phyloP scores from a whole-genome alignment of 30 jellyfish, hydroid and myxozoan species.

The Clytia hemisphaerica region DNA sequence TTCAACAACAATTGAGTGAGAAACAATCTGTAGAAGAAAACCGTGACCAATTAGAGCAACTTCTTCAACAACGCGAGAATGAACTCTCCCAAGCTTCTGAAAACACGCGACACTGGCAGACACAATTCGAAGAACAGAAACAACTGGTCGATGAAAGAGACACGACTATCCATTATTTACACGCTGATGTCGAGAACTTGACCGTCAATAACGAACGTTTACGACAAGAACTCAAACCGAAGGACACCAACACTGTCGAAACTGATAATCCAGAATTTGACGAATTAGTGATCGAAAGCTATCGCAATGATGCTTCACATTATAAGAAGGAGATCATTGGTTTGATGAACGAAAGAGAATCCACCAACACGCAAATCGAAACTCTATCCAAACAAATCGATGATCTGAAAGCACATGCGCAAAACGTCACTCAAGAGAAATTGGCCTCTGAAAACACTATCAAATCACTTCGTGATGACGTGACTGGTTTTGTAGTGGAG shows the following conservation, averaged over 20 bases:
- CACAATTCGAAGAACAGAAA: no score
- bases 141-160: slow-evolving; percentile 8
- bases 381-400: no score
- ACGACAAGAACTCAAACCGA: slow-evolving; percentile 5
- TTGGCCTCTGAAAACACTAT: background rate
- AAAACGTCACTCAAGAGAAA: slow-evolving; percentile 4
- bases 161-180: background rate
- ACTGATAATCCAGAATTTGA: slow-evolving; percentile 17
- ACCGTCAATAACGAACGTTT: background rate
- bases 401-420: slow-evolving; percentile 7
- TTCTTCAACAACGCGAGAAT: no score
- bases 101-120: no score
- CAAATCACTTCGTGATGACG: slow-evolving; percentile 58
- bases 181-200: background rate
- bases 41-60: no score
- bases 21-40: no score
- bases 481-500: slow-evolving; percentile 56
- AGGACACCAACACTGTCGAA: background rate
- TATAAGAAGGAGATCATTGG: no score
- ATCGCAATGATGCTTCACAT: no score
- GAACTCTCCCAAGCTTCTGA: no score
- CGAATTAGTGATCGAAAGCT: background rate
- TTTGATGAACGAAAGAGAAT: no score
- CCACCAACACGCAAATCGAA: no score
- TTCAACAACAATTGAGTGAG: background rate